A percentile compares a stretch with the other conserved stretches of the same genome.
Conservation (phyloP, 2,113 vertebrate species). For the Entelurus aequoreus region DNA sequence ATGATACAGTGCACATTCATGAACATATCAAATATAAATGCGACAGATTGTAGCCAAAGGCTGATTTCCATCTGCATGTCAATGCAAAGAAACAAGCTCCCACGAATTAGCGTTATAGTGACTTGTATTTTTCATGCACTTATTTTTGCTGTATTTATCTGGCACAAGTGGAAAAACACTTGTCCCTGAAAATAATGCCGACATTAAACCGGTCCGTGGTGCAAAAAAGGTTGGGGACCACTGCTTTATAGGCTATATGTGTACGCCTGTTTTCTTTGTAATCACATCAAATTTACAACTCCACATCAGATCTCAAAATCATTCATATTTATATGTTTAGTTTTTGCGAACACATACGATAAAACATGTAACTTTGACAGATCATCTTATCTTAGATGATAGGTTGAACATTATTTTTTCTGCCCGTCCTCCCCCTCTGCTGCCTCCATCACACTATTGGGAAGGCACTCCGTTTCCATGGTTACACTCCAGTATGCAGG, state of each 20-base stretch:
- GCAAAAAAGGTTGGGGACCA: too few relatives aligned
- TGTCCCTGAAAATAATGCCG: too few relatives aligned
- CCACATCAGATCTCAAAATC: not conserved
- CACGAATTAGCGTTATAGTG: too few relatives aligned
- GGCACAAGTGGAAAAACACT: too few relatives aligned
- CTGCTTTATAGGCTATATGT: slow-evolving; percentile 2
- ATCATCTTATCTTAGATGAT: slow-evolving; percentile 14
- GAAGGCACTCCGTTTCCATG: slow-evolving; percentile 63
- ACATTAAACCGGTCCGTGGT: too few relatives aligned
- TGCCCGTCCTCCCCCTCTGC: slow-evolving; percentile 23
- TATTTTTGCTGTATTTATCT: too few relatives aligned
- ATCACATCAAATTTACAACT: not conserved
- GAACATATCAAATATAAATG: too few relatives aligned
- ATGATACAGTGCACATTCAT: too few relatives aligned
- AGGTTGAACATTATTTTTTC: slow-evolving; percentile 29
- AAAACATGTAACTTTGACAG: slow-evolving; percentile 9
- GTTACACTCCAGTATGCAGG: slow-evolving; percentile 51
- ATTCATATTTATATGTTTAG: not conserved
- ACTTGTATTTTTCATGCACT: too few relatives aligned
- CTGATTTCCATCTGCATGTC: too few relatives aligned
- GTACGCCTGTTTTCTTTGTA: not conserved
- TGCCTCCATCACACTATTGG: slow-evolving; percentile 43
- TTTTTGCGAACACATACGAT: not conserved
- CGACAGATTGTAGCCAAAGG: too few relatives aligned
- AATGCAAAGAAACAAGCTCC: too few relatives aligned